phyloP scores from a whole-genome alignment of 2,113 vertebrate species.

The Todiramphus chloris region DNA sequence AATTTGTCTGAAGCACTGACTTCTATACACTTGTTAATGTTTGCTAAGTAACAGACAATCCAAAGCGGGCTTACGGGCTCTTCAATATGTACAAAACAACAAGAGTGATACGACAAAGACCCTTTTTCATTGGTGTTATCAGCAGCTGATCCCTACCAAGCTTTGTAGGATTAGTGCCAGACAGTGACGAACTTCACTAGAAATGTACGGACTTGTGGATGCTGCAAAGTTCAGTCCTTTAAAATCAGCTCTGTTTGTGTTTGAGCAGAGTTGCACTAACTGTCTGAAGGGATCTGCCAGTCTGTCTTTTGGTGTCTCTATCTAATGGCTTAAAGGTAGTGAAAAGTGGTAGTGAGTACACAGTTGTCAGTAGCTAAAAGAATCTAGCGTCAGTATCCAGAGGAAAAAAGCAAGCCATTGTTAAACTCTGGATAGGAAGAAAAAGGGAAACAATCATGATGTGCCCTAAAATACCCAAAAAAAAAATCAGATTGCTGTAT shows the following conservation, averaged over 20 bases:
- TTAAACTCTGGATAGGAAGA: neutral
- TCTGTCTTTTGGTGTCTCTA: neutral
- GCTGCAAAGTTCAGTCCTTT: neutral
- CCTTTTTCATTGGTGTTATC: constrained; percentile 19
- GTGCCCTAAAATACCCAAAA: neutral
- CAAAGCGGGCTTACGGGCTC: constrained; percentile 1
- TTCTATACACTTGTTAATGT: neutral
- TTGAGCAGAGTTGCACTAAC: neutral
- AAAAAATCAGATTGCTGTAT: neutral
- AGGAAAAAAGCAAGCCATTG: neutral
- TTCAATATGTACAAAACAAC: neutral
- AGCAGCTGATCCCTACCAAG: constrained; percentile 42
- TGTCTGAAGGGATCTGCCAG: neutral
- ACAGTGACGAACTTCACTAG: constrained; percentile 40
- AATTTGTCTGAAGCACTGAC: neutral
- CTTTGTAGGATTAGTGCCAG: constrained; percentile 50
- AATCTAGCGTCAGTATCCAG: neutral
- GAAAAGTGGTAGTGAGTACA: neutral
- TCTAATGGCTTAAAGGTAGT: neutral
- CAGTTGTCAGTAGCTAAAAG: neutral
- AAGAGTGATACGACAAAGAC: constrained; percentile 19
- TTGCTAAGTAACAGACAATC: constrained; percentile 17
- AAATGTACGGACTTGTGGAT: constrained; percentile 28
- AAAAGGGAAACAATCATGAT: neutral
- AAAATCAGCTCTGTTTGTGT: neutral